Evolutionary conservation across 2,888 invertebrate species (phyloP).

Genomic region (Lydus trimaculatus): DNA sequence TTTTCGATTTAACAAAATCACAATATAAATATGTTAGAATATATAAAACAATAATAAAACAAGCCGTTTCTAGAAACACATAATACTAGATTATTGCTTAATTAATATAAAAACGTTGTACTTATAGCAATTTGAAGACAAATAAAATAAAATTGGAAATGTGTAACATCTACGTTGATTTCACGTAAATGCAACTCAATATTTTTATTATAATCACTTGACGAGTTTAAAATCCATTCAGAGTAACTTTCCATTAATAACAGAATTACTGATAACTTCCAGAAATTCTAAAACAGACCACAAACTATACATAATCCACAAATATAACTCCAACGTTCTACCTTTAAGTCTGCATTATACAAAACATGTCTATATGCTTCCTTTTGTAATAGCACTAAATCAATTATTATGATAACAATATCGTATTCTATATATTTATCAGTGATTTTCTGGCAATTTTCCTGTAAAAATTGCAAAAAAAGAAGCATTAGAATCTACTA

Average conservation of each 20-base stretch:
- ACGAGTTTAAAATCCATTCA: conserved; percentile 64
- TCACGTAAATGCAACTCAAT: conserved; percentile 39
- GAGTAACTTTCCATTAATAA: conserved; percentile 83
- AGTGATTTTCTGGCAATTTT: conserved; percentile 75
- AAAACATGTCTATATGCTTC: conserved; percentile 87
- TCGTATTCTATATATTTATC: conserved; percentile 95
- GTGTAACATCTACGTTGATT: conserved; percentile 46
- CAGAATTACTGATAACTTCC: conserved; percentile 80
- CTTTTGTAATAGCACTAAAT: conserved; percentile 80
- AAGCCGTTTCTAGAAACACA: conserved; percentile 47
- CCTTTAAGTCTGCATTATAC: conserved; percentile 81
- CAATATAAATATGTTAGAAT: conserved; percentile 37
- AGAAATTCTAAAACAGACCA: conserved; percentile 49
- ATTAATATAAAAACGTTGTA: conserved; percentile 32
- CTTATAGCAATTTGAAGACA: conserved; percentile 46
- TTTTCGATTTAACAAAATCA: neutral
- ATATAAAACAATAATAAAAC: conserved; percentile 48
- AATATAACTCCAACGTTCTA: conserved; percentile 50
- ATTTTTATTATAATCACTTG: conserved; percentile 26
- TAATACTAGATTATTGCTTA: conserved; percentile 7
- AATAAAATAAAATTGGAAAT: conserved; percentile 53
- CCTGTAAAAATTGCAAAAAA: conserved; percentile 68
- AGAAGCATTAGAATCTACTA: conserved; percentile 14
- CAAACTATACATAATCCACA: neutral
- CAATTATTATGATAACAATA: conserved; percentile 85